These are phyloP conservation scores for Coregonus sp. DNA, from an alignment of 2,797 vertebrate genomes.

Conservation along the genomic window DNA sequence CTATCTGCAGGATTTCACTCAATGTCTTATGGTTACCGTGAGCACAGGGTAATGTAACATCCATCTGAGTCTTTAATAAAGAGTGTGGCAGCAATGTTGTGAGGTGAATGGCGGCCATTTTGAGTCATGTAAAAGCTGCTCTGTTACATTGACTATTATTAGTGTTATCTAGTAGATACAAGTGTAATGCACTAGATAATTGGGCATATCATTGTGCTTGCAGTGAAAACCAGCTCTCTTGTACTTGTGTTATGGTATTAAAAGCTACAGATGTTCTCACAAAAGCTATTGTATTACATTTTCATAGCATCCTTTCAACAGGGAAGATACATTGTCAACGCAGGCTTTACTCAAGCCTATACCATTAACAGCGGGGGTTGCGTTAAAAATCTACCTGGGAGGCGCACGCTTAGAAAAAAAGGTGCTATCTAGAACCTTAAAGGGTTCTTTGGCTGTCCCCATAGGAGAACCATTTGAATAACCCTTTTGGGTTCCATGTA, in stretches of 20 bases:
- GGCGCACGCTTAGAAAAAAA: too few species aligned
- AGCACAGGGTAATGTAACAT: not conserved
- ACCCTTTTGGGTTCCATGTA: too few species aligned
- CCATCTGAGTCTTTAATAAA: not conserved
- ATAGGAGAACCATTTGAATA: too few species aligned
- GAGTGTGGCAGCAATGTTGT: not conserved
- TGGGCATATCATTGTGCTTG: not conserved
- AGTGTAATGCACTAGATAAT: not conserved
- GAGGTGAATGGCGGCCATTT: not conserved
- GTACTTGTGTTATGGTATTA: not conserved
- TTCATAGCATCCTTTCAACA: not conserved
- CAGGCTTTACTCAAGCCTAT: not conserved
- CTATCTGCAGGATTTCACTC: not conserved
- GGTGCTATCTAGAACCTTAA: too few species aligned
- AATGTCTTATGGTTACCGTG: not conserved
- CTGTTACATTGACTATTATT: conserved; percentile 2
- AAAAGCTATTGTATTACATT: not conserved
- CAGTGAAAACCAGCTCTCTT: not conserved
- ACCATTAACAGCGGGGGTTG: too few species aligned
- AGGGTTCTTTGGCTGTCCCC: too few species aligned
- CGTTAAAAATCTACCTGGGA: too few species aligned
- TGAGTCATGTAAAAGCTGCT: not conserved
- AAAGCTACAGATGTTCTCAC: not conserved
- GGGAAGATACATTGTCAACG: not conserved
- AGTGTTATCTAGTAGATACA: not conserved